Evolutionary conservation across 2,113 vertebrate genomes (phyloP), one percentile per base, ranked within the genome.

Genomic region (Eulacestoma nigropectus): DNA sequence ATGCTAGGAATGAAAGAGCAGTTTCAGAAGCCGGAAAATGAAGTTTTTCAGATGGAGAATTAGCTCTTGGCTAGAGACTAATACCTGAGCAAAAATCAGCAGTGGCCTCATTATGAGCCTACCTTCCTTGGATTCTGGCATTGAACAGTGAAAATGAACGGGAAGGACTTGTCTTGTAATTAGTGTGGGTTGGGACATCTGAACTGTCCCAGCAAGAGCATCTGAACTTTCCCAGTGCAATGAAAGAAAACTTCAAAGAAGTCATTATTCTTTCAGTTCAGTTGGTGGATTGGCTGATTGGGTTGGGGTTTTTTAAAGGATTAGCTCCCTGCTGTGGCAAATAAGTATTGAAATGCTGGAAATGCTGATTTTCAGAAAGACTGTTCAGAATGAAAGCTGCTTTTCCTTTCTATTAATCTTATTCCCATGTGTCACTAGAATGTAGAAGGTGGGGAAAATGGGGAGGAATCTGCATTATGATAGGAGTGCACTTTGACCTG

Each of bases 171-270:
- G 87, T 75, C 94, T 94, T 68, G 67, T 91, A 96, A 96, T 97
- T 96, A 90, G 84, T 83, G 70, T 55, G 82, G 90, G 80, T 74
- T 86, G 91, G 86, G 95, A 82, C 87, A 77, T 96, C 64, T 96
- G 75, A 95, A 95, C 94, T 95, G 74, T 95, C 72, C 65, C 84
- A 91, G 93, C 64, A 96, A 96, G 89, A 95, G 29, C 82, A 86
- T 75, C 92, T 96, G 95, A 85, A 93, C 75, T 97, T 96, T 96
- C 93, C 93, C 94, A 96, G 65, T 97, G 79, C 56, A 89, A 46
- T 91, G 90, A 94, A 97, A 93, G 76, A 83, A 69, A 94, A 91
- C 89, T 94, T 98, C 92, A 97, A 96, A 96, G 90, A 82, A 78
- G 60, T 89, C 57, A 81, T 93, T 96, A 81, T 97, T 95, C 97